Percentiles rank a stretch among this genome's conserved stretches.
phyloP scores from a whole-genome alignment of 2,113 vertebrate species.

The Octodon degus region DNA sequence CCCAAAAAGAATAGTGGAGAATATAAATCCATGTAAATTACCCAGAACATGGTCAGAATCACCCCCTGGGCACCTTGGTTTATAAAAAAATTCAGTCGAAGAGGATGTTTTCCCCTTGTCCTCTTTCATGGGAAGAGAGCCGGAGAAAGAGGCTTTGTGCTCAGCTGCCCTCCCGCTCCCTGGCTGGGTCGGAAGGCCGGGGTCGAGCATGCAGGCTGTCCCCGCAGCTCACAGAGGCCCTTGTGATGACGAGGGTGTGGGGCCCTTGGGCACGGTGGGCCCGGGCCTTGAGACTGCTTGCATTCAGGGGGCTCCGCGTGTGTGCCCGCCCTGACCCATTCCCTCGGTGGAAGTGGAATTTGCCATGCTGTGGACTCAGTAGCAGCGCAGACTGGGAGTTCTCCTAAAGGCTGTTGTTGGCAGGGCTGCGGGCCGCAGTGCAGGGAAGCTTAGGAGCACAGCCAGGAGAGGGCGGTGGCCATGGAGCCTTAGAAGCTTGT shows the following conservation, averaged over 20 bases:
- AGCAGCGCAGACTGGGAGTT: slow-evolving; percentile 60
- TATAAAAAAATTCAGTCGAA: slow-evolving; percentile 70
- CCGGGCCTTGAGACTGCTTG: slow-evolving; percentile 1
- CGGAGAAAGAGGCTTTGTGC: slow-evolving; percentile 58
- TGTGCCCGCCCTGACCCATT: background rate
- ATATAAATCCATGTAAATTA: slow-evolving; percentile 82
- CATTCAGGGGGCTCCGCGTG: background rate
- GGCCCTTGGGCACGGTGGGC: background rate
- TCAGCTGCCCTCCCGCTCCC: slow-evolving; percentile 3
- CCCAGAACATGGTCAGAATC: slow-evolving; percentile 74
- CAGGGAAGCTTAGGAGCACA: slow-evolving; percentile 50
- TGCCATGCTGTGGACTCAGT: slow-evolving; percentile 19
- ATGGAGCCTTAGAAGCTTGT: slow-evolving; percentile 11
- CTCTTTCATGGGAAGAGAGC: slow-evolving; percentile 50
- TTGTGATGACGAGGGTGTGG: slow-evolving; percentile 45
- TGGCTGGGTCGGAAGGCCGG: background rate
- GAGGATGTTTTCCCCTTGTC: background rate
- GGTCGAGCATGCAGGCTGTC: background rate
- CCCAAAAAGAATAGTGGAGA: slow-evolving; percentile 70
- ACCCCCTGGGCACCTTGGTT: slow-evolving; percentile 61
- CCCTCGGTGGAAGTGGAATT: slow-evolving; percentile 33
- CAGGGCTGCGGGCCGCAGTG: slow-evolving; percentile 16
- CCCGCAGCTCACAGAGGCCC: slow-evolving; percentile 49
- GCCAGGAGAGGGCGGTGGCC: background rate
- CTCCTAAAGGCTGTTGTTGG: background rate